Base-by-base conservation (phyloP, 2,888 invertebrate species). In the Crossocerus cetratus region DNA sequence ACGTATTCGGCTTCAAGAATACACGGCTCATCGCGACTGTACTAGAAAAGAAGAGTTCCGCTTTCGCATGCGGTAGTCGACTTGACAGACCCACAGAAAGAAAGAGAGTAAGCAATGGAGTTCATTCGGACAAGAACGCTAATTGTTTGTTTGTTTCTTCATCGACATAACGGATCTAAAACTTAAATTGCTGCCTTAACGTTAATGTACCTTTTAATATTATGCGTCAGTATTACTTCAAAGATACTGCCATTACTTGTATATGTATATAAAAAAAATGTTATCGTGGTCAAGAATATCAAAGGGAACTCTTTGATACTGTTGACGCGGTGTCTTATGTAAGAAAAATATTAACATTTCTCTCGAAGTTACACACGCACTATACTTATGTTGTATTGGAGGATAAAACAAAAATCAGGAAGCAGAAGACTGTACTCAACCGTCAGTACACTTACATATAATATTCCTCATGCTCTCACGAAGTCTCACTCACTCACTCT, bases 271-370 rank as follows among this genome's bases (percentile, higher is more conserved):
- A 69, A 74, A 74, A 72, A 77, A 77, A 69, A 49, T 32, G 32
- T 77, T 72, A 74, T 67, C 62, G 14, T 21, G 32, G 66, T 71
- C 73, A 72, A 78, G 54, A 60, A 61, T 61, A 76, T 70, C 76
- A 70, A 76, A 82, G 72, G 32, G 32, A 22, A 57, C 59, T 59
- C 62, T 75, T 82, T 76, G 78, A 78, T 74, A 73, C 58, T 53
- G 54, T 66, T 72, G 69, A 82, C 75, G n/a, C 21, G 54, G 55
- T 71, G 76, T 58, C 64, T 66, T 76, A 69, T 74, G 69, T 82
- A 78, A 76, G 80, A 82, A 82, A 82, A 80, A 82, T 79, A 83
- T 82, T 72, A 80, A 78, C 70, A 76, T 72, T 80, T 82, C 71
- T 81, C 74, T 72, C 72, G 55, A 69, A 74, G 73, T 72, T 72